Evolutionary conservation across 2,888 invertebrate species (phyloP), one percentile per base, ranked within the genome.

Genomic region (Unio pictorum): DNA sequence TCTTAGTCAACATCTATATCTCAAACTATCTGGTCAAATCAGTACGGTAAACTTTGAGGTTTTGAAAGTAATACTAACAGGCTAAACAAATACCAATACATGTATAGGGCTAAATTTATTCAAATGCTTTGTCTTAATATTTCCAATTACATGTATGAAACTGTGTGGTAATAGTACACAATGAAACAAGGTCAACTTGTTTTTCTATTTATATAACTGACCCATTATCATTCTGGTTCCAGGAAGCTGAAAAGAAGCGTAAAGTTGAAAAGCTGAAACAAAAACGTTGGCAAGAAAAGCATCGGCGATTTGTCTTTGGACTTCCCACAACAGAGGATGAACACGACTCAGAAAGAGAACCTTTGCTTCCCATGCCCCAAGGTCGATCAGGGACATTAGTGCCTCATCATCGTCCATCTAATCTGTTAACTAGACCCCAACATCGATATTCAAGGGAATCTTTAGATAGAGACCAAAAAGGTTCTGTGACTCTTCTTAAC

Each of bases 221-320:
- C 45, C 45, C 15, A 8, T 34, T 45, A 45, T 45, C 45, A 45
- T 45, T 45, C 15, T 56, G 17, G 60, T 56, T 68, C 6, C 68
- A 87, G 86, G 86, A 87, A 68, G 84, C 84, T 28, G 86, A 87
- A 68, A 86, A 84, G 80, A 87, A 87, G 70, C 77, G 86, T 0
- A 86, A 85, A 67, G 84, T 84, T 64, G 86, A 87, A 67, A 86
- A 85, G 71, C 72, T 85, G 69, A 85, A 85, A 67, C 86, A 87
- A 74, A 83, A 83, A 68, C 69, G 85, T 54, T 87, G 86, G 86
- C 86, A 87, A 65, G 86, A 87, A 71, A 86, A 86, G 64, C 86
- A 87, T 68, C 75, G 86, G 57, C 80, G 83, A 18, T 82, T 84
- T 68, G 81, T 86, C 69, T 83, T 85, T 67, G 85, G 86, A 8